Conservation (phyloP, 1,140 invertebrate species). For the Drosophila arizonae region DNA sequence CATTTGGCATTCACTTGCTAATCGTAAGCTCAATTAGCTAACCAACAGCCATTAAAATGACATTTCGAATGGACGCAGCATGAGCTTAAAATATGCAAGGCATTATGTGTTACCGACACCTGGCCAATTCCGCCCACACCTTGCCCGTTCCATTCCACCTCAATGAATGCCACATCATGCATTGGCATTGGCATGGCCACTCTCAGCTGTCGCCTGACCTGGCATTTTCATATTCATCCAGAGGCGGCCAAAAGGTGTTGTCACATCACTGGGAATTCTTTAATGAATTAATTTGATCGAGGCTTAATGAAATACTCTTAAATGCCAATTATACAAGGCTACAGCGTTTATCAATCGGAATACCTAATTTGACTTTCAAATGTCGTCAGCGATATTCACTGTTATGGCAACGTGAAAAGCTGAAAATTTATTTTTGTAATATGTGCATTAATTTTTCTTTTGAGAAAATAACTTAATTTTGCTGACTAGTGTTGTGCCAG, state of each 20-base stretch:
- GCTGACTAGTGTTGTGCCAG: conserved; percentile 25
- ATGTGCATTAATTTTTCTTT: background rate
- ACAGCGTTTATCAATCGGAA: background rate
- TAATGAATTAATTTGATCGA: conserved; percentile 68
- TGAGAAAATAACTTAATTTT: background rate
- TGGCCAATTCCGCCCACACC: conserved; percentile 37
- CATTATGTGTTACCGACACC: conserved; percentile 60
- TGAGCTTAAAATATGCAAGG: conserved; percentile 66
- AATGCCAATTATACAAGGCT: conserved; percentile 52
- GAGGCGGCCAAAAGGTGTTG: conserved; percentile 46
- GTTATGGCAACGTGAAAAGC: too few relatives aligned
- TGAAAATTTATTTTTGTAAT: background rate
- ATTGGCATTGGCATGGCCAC: conserved; percentile 1
- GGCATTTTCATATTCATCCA: conserved; percentile 25
- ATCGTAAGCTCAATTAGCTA: conserved; percentile 69
- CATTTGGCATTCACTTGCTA: conserved; percentile 52
- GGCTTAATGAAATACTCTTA: conserved; percentile 67
- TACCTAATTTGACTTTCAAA: background rate
- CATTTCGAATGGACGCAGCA: conserved; percentile 49
- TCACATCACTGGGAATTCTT: conserved; percentile 46
- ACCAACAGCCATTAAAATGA: conserved; percentile 63
- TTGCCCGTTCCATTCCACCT: background rate
- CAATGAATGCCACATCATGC: conserved; percentile 1
- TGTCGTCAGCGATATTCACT: too few relatives aligned
- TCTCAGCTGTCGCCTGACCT: conserved; percentile 9